phyloP scores from a whole-genome alignment of 2,888 invertebrate species.

The Lymantria dispar region DNA sequence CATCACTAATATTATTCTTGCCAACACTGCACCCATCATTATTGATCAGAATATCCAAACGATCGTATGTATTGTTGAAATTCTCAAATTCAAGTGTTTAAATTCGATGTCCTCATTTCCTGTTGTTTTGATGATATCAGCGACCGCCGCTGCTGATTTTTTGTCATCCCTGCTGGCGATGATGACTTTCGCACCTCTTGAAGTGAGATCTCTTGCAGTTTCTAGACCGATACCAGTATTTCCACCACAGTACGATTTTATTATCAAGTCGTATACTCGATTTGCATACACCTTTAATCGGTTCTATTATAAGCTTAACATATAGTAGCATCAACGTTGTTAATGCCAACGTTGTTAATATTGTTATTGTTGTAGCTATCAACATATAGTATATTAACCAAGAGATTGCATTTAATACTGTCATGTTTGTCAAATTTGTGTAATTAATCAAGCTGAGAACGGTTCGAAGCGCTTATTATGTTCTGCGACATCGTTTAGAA shows the following conservation, averaged over 20 bases:
- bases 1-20: constrained; percentile 68
- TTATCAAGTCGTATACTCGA: constrained; percentile 58
- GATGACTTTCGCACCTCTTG: constrained; percentile 84
- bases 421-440: not conserved
- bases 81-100: constrained; percentile 75
- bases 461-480: too few species aligned
- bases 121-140: constrained; percentile 86
- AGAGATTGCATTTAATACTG: not conserved
- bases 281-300: constrained; percentile 44
- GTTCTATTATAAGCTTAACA: constrained; percentile 14
- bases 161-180: constrained; percentile 90
- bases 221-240: constrained; percentile 93
- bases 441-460: too few species aligned
- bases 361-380: not conserved
- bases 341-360: not conserved
- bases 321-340: not conserved
- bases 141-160: constrained; percentile 86
- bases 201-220: constrained; percentile 87
- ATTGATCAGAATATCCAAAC: constrained; percentile 84
- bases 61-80: constrained; percentile 71
- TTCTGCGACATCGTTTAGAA: too few species aligned
- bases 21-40: constrained; percentile 81
- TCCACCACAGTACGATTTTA: constrained; percentile 87
- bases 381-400: constrained; percentile 1
- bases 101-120: constrained; percentile 87